These are phyloP conservation scores for Vimba vimba DNA, from an alignment of 2,113 vertebrate species.

Conservation along the genomic window DNA sequence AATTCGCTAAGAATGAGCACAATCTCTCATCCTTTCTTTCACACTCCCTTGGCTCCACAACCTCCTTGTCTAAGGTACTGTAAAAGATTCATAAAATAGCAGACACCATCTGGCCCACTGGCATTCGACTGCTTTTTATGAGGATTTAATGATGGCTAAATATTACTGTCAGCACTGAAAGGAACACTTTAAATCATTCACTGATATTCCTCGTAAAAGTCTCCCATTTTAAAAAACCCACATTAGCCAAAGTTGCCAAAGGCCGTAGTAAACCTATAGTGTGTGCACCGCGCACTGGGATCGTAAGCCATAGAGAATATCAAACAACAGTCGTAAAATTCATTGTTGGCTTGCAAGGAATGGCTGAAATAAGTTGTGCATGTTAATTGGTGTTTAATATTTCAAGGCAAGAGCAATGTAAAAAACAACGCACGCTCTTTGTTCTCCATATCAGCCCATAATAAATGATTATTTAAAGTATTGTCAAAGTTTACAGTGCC, in stretches of 20 bases:
- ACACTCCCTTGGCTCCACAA: neutral
- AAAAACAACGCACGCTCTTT: neutral
- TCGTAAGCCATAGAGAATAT: neutral
- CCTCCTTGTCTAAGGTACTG: constrained; percentile 24
- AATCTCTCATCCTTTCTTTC: neutral
- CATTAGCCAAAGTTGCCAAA: neutral
- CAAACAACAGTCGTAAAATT: constrained; percentile 5
- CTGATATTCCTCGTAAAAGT: constrained; percentile 29
- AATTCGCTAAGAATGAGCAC: neutral
- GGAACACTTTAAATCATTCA: constrained; percentile 41
- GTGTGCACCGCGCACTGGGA: neutral
- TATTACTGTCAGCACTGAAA: constrained; percentile 45
- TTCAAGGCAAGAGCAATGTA: constrained; percentile 19
- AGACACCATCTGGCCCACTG: constrained; percentile 41
- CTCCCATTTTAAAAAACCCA: neutral
- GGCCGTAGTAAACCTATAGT: neutral
- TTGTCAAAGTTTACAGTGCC: neutral
- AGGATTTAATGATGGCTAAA: constrained; percentile 46
- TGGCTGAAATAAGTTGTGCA: constrained; percentile 11
- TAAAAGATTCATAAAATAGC: constrained; percentile 44
- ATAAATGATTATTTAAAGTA: constrained; percentile 22
- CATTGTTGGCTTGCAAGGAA: neutral
- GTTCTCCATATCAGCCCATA: neutral
- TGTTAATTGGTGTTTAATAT: constrained; percentile 42
- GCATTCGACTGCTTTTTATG: constrained; percentile 26